Conservation (phyloP, 1,140 invertebrate genomes). For the Chionoecetes opilio region DNA sequence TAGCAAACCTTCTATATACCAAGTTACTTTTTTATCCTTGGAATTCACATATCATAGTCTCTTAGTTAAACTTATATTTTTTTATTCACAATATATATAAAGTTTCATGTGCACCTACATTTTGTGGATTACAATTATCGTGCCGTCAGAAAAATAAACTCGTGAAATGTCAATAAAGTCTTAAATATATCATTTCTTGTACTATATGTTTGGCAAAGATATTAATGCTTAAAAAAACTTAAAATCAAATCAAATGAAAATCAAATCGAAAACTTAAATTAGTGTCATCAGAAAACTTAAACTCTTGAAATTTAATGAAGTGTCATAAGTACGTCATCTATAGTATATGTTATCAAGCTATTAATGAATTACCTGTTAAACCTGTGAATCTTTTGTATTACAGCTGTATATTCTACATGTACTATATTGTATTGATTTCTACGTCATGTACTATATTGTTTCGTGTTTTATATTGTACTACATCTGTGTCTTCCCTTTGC, state of each 20-base stretch:
- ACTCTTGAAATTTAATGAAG: too few species aligned
- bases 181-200: neutral
- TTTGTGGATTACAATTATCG: neutral
- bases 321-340: too few species aligned
- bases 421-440: too few species aligned
- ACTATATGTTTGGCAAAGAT: neutral
- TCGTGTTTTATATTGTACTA: neutral
- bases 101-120: neutral
- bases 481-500: constrained; percentile 31
- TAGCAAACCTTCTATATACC: too few species aligned
- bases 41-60: neutral
- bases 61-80: neutral
- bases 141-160: too few species aligned
- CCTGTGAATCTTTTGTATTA: neutral
- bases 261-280: too few species aligned
- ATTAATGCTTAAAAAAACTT: too few species aligned
- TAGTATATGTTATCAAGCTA: neutral
- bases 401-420: constrained; percentile 31
- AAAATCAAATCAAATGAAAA: too few species aligned
- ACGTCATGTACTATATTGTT: too few species aligned
- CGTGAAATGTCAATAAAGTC: neutral
- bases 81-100: neutral
- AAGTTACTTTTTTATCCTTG: neutral
- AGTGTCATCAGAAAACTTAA: too few species aligned
- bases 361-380: neutral